These are phyloP conservation scores for Lepeophtheirus nordmannii DNA, from an alignment of 2,888 invertebrate genomes.

Conservation along the genomic window DNA sequence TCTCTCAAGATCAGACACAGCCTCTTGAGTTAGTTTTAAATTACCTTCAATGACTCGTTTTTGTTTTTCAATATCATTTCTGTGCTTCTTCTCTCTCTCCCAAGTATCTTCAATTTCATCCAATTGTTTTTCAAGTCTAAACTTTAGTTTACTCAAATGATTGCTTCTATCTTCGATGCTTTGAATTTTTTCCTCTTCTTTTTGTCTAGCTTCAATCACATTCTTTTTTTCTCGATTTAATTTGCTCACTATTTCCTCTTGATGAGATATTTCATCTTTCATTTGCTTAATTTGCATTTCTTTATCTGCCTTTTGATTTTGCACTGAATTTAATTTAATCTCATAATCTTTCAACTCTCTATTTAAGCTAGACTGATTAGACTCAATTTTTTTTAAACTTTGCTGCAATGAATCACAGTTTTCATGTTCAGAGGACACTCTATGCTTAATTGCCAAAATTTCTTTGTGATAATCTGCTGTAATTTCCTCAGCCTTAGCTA, in stretches of 20 bases:
- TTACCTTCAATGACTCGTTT: constrained; percentile 98
- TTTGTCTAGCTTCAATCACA: constrained; percentile 36
- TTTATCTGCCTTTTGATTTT: constrained; percentile 94
- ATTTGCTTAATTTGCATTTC: constrained; percentile 95
- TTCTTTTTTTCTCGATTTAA: constrained; percentile 86
- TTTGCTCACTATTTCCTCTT: constrained; percentile 98
- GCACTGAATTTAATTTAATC: constrained; percentile 72
- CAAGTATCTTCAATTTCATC: constrained; percentile 97
- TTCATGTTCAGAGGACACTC: constrained; percentile 5
- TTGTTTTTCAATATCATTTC: constrained; percentile 90
- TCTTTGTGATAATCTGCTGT: constrained; percentile 45
- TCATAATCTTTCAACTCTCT: constrained; percentile 96
- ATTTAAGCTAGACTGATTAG: constrained; percentile 82
- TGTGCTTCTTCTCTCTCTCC: constrained; percentile 97
- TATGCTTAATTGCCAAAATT: constrained; percentile 32
- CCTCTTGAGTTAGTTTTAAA: constrained; percentile 94
- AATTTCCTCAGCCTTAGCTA: constrained; percentile 89
- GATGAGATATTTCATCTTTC: constrained; percentile 98
- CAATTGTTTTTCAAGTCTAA: constrained; percentile 93
- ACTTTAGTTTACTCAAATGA: constrained; percentile 98
- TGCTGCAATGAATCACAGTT: constrained; percentile 41
- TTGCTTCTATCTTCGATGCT: constrained; percentile 98
- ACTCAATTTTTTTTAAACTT: constrained; percentile 91
- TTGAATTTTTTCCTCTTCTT: constrained; percentile 35
- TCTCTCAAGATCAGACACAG: constrained; percentile 88